phyloP scores from a whole-genome alignment of 2,797 vertebrate genomes.

The Pelobates cultripes region DNA sequence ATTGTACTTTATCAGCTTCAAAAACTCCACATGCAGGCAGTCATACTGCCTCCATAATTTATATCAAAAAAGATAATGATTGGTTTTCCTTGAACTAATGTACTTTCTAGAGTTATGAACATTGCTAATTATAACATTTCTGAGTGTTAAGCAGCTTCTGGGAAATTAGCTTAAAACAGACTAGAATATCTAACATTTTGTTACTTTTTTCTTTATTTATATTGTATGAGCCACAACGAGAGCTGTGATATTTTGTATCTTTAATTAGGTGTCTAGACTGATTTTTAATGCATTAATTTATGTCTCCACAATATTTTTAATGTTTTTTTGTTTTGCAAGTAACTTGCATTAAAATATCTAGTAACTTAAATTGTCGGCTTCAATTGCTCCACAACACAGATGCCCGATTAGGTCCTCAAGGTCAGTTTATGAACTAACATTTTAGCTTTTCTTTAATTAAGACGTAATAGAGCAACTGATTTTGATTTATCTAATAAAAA shows the following conservation, averaged over 20 bases:
- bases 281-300: background rate
- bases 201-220: conserved; percentile 9
- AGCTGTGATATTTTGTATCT: background rate
- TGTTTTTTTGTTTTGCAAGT: background rate
- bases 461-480: background rate
- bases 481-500: background rate
- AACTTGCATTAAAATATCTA: background rate
- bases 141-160: conserved; percentile 32
- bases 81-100: conserved; percentile 29
- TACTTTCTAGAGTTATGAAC: conserved; percentile 20
- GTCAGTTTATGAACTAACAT: background rate
- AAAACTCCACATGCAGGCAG: conserved; percentile 21
- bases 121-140: conserved; percentile 38
- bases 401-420: background rate
- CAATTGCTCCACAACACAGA: background rate
- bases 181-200: conserved; percentile 33
- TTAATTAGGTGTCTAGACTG: background rate
- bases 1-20: background rate
- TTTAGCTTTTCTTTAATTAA: background rate
- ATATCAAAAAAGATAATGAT: conserved; percentile 37
- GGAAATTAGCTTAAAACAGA: conserved; percentile 29
- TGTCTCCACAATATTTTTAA: background rate
- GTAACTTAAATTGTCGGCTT: too few species aligned
- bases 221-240: conserved; percentile 5
- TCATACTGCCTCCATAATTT: conserved; percentile 1